A percentile compares a stretch with the other conserved stretches of the same genome.
phyloP scores from a whole-genome alignment of 2,888 invertebrate genomes.

The Perizoma flavofasciatum region DNA sequence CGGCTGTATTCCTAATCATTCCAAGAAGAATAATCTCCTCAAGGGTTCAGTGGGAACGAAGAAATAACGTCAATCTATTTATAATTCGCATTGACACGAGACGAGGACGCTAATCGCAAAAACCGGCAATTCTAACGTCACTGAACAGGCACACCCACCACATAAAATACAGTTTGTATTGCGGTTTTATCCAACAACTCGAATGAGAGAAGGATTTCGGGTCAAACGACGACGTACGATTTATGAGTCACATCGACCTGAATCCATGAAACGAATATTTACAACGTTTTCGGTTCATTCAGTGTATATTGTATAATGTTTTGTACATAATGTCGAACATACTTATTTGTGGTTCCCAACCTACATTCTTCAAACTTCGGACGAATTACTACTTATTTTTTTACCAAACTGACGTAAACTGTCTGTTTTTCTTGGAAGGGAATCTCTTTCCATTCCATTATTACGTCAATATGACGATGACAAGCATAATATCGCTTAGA shows the following conservation, averaged over 20 bases:
- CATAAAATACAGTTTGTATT: conserved; percentile 11
- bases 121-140: conserved; percentile 16
- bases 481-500: not conserved
- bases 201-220: conserved; percentile 36
- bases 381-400: not conserved
- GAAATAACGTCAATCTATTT: conserved; percentile 15
- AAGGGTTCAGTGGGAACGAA: conserved; percentile 14
- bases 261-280: conserved; percentile 25
- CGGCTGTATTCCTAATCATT: too few species aligned
- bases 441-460: conserved; percentile 2
- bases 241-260: conserved; percentile 38
- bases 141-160: conserved; percentile 28
- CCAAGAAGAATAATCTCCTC: not conserved
- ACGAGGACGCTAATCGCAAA: conserved; percentile 13
- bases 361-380: not conserved
- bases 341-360: conserved; percentile 2
- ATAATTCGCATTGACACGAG: conserved; percentile 11
- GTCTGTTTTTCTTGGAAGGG: not conserved
- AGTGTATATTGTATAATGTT: not conserved
- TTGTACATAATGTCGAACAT: not conserved
- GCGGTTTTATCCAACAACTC: conserved; percentile 28
- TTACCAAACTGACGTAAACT: not conserved
- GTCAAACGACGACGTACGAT: conserved; percentile 34
- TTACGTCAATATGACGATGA: conserved; percentile 3
- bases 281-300: conserved; percentile 3